Conservation (phyloP, 30 jellyfish, hydroid and myxozoan genomes). For the Hydra vulgaris region DNA sequence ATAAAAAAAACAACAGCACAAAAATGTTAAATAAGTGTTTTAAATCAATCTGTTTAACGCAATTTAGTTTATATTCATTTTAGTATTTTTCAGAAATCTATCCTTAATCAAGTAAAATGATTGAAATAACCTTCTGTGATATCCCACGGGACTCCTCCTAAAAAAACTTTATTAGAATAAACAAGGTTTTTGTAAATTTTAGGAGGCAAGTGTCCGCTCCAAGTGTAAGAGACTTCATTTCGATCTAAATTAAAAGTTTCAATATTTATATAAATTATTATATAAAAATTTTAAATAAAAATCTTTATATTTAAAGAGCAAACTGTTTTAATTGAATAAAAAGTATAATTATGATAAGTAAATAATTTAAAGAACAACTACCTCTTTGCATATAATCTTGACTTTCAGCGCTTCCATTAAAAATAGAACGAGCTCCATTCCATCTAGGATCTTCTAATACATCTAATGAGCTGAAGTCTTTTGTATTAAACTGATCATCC, state of each 20-base stretch:
- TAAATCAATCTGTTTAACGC: no score
- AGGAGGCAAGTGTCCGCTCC: slow-evolving; percentile 87
- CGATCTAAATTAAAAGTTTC: slow-evolving; percentile 11
- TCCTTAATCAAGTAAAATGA: no score
- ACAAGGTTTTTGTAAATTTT: slow-evolving; percentile 56
- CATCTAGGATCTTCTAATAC: slow-evolving; percentile 70
- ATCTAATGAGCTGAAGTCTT: slow-evolving; percentile 8
- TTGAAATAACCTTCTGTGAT: slow-evolving; percentile 62
- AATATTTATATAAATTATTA: neutral
- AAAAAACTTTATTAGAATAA: slow-evolving; percentile 59
- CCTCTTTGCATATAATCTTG: slow-evolving; percentile 9
- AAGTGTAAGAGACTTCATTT: slow-evolving; percentile 44
- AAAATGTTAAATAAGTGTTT: no score
- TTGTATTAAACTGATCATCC: neutral
- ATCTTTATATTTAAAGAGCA: no score
- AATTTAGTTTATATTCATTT: no score
- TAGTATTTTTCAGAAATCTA: no score
- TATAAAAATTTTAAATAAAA: no score
- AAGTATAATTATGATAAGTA: neutral
- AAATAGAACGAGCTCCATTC: slow-evolving; percentile 35
- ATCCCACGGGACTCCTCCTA: slow-evolving; percentile 96
- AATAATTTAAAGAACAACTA: neutral
- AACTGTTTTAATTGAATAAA: no score
- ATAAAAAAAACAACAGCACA: neutral
- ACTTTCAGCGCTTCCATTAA: neutral